Evolutionary conservation across 2,797 vertebrate genomes (phyloP).

Genomic region (Chaetophractus vellerosus): DNA sequence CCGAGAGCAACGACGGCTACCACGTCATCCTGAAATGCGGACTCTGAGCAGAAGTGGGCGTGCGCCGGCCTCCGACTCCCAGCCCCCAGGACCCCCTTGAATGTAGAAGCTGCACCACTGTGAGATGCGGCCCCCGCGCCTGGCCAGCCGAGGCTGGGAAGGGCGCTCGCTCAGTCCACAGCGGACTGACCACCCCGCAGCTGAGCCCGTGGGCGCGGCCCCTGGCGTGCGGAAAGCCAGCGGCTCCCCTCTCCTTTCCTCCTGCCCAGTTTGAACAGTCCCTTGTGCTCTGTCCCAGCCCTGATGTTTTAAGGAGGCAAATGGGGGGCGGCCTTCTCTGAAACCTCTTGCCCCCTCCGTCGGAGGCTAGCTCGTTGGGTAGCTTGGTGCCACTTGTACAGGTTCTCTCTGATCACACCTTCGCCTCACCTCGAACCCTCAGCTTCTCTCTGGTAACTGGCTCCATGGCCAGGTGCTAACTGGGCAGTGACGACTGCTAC

Average conservation of each 20-base stretch:
- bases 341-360: neutral
- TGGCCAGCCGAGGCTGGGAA: slow-evolving; percentile 73
- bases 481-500: fast-evolving
- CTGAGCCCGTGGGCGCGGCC: neutral
- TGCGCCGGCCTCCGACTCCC: slow-evolving; percentile 68
- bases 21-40: slow-evolving; percentile 93
- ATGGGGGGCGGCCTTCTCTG: neutral
- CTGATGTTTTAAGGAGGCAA: neutral
- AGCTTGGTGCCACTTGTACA: neutral
- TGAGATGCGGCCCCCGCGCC: slow-evolving; percentile 72
- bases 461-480: neutral
- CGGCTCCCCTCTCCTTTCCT: slow-evolving; percentile 41
- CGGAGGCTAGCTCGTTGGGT: neutral
- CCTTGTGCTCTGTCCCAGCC: slow-evolving; percentile 73
- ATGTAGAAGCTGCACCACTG: slow-evolving; percentile 72
- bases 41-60: slow-evolving; percentile 78
- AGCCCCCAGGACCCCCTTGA: slow-evolving; percentile 77
- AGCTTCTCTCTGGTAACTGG: neutral
- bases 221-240: neutral
- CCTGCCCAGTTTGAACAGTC: slow-evolving; percentile 54
- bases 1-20: slow-evolving; percentile 92
- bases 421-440: neutral
- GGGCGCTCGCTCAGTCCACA: slow-evolving; percentile 43
- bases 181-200: slow-evolving; percentile 71
- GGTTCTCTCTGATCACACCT: neutral